phyloP scores from a whole-genome alignment of 2,888 invertebrate genomes.

The Ganaspis brasiliensis region DNA sequence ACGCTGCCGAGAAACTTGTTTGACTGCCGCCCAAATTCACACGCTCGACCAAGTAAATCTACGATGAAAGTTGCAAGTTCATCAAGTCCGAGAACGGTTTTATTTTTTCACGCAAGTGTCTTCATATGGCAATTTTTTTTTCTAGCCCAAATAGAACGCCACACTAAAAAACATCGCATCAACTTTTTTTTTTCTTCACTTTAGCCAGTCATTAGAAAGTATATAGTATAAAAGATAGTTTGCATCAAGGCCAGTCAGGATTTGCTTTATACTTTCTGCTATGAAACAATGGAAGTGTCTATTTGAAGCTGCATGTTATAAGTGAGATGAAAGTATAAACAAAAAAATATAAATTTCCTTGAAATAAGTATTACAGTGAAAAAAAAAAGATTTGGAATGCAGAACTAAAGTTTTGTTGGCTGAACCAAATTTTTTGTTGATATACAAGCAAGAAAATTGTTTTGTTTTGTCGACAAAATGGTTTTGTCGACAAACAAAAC shows the following conservation, averaged over 20 bases:
- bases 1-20: constrained; percentile 68
- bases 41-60: constrained; percentile 60
- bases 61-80: constrained; percentile 49
- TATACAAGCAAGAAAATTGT: no score
- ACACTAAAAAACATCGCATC: background rate
- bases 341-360: no score
- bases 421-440: no score
- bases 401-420: no score
- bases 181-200: background rate
- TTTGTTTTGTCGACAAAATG: no score
- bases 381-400: no score
- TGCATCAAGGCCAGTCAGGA: background rate
- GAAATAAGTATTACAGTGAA: no score
- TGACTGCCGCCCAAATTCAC: constrained; percentile 69
- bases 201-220: constrained; percentile 5
- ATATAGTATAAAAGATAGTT: background rate
- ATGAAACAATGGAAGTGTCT: background rate
- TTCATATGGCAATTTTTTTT: background rate
- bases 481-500: no score
- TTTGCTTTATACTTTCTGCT: background rate
- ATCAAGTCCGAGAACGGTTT: constrained; percentile 47
- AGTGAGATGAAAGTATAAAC: no score
- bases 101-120: constrained; percentile 9
- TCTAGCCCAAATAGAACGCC: background rate
- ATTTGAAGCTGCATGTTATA: no score